These are phyloP conservation scores for Cybosia mesomella DNA, from an alignment of 2,888 invertebrate species.

Conservation along the genomic window DNA sequence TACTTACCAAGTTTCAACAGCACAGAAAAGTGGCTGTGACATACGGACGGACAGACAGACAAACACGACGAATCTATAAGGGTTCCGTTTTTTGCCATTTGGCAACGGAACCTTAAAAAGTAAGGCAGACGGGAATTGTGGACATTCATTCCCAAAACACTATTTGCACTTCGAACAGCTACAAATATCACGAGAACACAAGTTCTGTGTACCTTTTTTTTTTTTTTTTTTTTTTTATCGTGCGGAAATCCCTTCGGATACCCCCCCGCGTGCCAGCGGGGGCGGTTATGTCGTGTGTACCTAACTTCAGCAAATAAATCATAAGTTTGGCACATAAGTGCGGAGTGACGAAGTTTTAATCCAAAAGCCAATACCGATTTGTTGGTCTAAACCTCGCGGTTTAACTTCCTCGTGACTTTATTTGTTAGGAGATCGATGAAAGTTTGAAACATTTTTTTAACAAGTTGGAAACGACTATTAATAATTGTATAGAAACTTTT, in stretches of 20 bases:
- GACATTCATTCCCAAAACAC: not conserved
- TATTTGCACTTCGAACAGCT: not conserved
- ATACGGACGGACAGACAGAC: too few species aligned
- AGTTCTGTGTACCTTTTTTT: not conserved
- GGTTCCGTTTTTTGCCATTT: too few species aligned
- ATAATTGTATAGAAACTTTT: not conserved
- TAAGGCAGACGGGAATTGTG: not conserved
- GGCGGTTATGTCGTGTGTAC: too few species aligned
- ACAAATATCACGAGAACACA: not conserved
- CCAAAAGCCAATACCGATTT: not conserved
- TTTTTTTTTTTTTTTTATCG: too few species aligned
- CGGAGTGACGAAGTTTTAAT: not conserved
- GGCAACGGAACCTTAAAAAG: too few species aligned
- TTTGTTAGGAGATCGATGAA: not conserved
- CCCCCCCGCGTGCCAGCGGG: too few species aligned
- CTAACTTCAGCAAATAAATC: slow-evolving; percentile 2
- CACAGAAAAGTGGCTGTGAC: too few species aligned
- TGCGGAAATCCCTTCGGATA: too few species aligned
- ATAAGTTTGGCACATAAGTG: slow-evolving; percentile 2
- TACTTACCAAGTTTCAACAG: too few species aligned
- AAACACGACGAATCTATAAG: too few species aligned
- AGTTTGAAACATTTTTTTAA: not conserved
- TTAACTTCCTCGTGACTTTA: not conserved
- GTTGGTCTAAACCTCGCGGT: not conserved
- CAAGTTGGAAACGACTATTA: too few species aligned